Evolutionary conservation across 1,140 invertebrate genomes (phyloP), one percentile per base, ranked within the genome.

Genomic region (Ceratina australensis): DNA sequence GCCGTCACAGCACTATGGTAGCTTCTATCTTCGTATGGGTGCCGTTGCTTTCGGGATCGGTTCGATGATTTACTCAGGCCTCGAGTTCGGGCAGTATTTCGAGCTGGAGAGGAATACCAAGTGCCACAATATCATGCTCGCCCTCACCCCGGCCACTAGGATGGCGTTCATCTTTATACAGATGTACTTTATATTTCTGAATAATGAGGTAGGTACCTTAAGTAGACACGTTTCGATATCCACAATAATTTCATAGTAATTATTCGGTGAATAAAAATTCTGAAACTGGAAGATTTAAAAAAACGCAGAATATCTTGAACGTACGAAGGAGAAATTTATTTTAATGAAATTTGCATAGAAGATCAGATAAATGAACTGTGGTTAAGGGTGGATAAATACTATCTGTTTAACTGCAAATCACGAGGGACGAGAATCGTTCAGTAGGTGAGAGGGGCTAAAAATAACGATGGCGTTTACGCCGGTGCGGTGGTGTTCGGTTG

Each of bases 131-230:
- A 95, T 98, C 18, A 93, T 98, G 86, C 93, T 97, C 49, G 97
- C 96, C 0, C 89, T 98, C 8, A 98, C 97, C 0, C 97, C 97
- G 0, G 95, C 96, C 7, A 96, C 96, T 0, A 93, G 97, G 80
- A 98, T 98, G 96, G 95, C 96, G 65, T 98, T 98, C 92, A 98
- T 97, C 82, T 97, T 98, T 89, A 96, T 98, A 84, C 98, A 98
- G 91, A 97, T 98, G 95, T 98, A 98, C 91, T 98, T 98, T 92
- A 98, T 99, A 90, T 98, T 99, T 93, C 94, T 98, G 20, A 98
- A 98, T 91, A 97, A 97, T 87, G 96, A 97, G 94, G 96, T 96
- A 86, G 91, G 90, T 47, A 15, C 13, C 18, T 47, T 18, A 12
- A 13, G 16, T 16, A n/a, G n/a, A n/a, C n/a, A n/a, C n/a, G n/a